Percentiles rank a stretch among this genome's conserved stretches.
Evolutionary conservation across 2,888 invertebrate species (phyloP).

Genomic region (Caenorhabditis sp.): DNA sequence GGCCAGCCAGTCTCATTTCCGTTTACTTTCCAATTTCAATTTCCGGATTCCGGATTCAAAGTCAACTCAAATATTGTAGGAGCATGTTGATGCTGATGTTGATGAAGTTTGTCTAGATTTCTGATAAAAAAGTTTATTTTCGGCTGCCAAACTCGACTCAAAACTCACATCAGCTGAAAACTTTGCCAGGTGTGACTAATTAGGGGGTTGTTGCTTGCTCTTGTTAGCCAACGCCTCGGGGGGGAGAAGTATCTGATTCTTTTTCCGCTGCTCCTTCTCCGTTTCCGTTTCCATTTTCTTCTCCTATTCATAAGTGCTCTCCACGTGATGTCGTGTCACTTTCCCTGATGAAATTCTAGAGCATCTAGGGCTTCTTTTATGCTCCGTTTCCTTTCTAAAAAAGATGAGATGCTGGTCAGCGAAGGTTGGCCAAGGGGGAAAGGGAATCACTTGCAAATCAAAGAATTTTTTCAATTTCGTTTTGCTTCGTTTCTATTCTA

Average conservation of each 20-base stretch:
- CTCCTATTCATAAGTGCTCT: conserved; percentile 7
- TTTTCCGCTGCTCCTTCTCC: no score
- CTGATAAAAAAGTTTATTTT: not conserved
- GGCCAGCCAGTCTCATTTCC: conserved; percentile 4
- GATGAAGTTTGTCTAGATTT: no score
- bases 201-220: not conserved
- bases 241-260: not conserved
- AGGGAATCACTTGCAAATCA: conserved; percentile 7
- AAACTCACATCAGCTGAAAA: no score
- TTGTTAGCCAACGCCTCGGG: not conserved
- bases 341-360: conserved; percentile 48
- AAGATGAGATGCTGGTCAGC: no score
- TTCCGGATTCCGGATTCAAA: no score
- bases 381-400: not conserved
- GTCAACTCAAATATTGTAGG: no score
- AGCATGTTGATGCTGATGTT: no score
- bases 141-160: conserved; percentile 12
- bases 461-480: no score
- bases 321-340: conserved; percentile 32
- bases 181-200: conserved; percentile 29
- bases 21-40: no score
- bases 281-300: not conserved
- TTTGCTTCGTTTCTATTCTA: no score
- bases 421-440: no score
- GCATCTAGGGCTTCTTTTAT: conserved; percentile 1